Evolutionary conservation across 2,888 invertebrate genomes (phyloP).

Genomic region (Eilema sororculum): DNA sequence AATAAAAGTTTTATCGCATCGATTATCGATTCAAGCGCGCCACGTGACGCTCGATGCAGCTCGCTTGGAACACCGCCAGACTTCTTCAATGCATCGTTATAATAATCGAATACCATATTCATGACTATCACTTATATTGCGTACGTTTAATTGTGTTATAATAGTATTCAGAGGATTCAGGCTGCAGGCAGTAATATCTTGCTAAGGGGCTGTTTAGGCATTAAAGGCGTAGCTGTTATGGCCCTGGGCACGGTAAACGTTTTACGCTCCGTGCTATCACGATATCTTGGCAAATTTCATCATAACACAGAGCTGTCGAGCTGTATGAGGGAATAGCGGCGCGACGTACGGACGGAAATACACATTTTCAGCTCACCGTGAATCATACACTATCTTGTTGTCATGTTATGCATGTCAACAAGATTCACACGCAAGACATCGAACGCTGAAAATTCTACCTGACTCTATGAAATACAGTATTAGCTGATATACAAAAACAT

Average conservation of each 20-base stretch:
- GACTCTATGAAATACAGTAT: no score
- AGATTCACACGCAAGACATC: no score
- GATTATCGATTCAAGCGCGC: slow-evolving; percentile 65
- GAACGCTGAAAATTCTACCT: no score
- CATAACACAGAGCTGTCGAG: no score
- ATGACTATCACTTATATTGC: slow-evolving; percentile 56
- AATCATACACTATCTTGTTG: no score
- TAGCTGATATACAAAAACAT: no score
- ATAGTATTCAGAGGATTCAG: not conserved
- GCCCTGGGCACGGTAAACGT: not conserved
- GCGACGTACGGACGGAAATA: no score
- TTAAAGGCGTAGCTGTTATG: not conserved
- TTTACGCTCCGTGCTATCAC: no score
- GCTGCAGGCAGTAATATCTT: not conserved
- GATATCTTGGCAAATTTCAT: no score
- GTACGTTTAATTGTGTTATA: slow-evolving; percentile 47
- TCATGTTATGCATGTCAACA: no score
- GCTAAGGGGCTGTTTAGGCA: not conserved
- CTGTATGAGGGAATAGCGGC: no score
- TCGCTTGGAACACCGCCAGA: slow-evolving; percentile 67
- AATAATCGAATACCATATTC: slow-evolving; percentile 60
- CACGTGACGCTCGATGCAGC: slow-evolving; percentile 62
- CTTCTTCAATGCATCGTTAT: slow-evolving; percentile 66
- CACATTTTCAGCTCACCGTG: no score
- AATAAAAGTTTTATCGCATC: slow-evolving; percentile 80